phyloP scores from a whole-genome alignment of 2,888 invertebrate species.

The Diaperis boleti region DNA sequence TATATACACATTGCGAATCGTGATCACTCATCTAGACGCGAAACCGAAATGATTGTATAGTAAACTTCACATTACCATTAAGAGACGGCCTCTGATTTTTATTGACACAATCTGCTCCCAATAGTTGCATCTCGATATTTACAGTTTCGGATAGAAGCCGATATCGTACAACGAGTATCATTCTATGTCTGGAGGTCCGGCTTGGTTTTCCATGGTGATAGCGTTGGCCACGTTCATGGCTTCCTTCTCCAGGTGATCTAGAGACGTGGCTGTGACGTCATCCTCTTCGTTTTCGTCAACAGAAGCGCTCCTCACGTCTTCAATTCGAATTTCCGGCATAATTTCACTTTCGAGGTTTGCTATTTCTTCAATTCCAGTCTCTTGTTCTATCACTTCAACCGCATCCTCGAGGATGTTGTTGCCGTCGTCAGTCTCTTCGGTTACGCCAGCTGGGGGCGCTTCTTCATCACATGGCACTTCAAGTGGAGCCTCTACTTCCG shows the following conservation, averaged over 20 bases:
- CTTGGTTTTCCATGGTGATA: conserved; percentile 25
- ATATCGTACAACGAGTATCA: too few relatives aligned
- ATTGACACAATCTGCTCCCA: too few relatives aligned
- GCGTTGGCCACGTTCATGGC: conserved; percentile 31
- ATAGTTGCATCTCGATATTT: neutral
- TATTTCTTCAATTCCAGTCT: conserved; percentile 7
- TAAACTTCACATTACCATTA: too few relatives aligned
- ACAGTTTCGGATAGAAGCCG: too few relatives aligned
- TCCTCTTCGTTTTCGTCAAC: conserved; percentile 3
- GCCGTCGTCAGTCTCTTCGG: neutral
- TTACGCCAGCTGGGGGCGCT: neutral
- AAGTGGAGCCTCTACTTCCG: too few relatives aligned
- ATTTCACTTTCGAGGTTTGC: neutral
- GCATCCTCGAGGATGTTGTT: neutral
- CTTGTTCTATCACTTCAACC: conserved; percentile 1
- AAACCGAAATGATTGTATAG: too few relatives aligned
- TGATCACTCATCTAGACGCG: neutral
- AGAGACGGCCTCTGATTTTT: too few relatives aligned
- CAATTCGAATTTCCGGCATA: conserved; percentile 3
- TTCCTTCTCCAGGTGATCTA: conserved; percentile 34
- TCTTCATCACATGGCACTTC: too few relatives aligned
- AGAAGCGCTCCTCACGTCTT: conserved; percentile 8
- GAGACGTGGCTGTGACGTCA: conserved; percentile 12
- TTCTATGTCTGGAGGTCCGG: conserved; percentile 8
- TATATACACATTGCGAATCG: conserved; percentile 11